phyloP scores from a whole-genome alignment of 2,888 invertebrate species.

The Bombyx huttoni region DNA sequence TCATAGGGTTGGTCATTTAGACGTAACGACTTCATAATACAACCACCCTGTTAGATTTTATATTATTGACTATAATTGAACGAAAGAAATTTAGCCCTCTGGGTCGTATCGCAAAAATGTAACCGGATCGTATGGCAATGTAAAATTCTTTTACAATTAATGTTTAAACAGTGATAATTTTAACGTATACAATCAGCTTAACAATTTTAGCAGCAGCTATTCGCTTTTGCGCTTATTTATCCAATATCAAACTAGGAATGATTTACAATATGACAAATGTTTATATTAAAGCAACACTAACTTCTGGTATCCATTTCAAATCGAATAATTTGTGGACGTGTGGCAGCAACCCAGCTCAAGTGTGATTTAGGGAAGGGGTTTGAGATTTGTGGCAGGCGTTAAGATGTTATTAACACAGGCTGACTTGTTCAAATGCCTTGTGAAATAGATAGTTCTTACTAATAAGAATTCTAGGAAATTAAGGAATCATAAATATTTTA shows the following conservation, averaged over 20 bases:
- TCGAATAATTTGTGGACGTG: neutral
- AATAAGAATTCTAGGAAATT: neutral
- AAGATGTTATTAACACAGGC: neutral
- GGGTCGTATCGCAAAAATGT: too few relatives aligned
- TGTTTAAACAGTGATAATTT: too few relatives aligned
- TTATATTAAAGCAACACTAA: neutral
- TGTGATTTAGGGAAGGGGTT: neutral
- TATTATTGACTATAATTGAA: neutral
- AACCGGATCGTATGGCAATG: too few relatives aligned
- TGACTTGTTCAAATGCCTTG: neutral
- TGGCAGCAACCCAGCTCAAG: neutral
- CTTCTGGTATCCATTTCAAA: neutral
- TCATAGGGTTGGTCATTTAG: neutral
- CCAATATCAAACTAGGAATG: neutral
- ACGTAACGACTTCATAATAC: constrained; percentile 2
- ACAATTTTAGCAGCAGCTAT: too few relatives aligned
- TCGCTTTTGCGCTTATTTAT: neutral
- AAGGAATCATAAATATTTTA: too few relatives aligned
- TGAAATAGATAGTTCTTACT: neutral
- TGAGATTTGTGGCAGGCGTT: neutral
- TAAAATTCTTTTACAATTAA: too few relatives aligned
- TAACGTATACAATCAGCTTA: too few relatives aligned
- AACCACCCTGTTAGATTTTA: neutral
- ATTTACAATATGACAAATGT: neutral
- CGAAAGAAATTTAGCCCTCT: too few relatives aligned